Evolutionary conservation across 1,140 invertebrate species (phyloP).

Genomic region (Anthonomus grandis): DNA sequence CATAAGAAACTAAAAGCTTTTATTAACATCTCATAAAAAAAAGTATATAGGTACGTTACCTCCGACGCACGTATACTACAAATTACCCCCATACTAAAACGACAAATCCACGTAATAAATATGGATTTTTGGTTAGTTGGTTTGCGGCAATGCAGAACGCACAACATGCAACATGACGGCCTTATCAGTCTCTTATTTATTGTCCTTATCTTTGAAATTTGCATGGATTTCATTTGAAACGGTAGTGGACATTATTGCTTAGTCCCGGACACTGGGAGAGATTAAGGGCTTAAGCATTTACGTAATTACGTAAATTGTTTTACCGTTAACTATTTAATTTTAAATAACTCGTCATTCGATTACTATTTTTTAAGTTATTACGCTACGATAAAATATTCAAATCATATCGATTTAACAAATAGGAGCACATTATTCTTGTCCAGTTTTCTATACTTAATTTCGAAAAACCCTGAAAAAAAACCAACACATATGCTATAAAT

Average conservation of each 20-base stretch:
- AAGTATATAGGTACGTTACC: no score
- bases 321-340: no score
- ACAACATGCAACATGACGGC: conserved; percentile 17
- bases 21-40: no score
- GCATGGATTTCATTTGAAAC: conserved; percentile 14
- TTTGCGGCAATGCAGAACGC: conserved; percentile 15
- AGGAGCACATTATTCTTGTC: no score
- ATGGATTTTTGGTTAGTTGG: conserved; percentile 15
- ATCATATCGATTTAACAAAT: no score
- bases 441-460: no score
- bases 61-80: not conserved
- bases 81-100: conserved; percentile 6
- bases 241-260: not conserved
- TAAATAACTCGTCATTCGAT: no score
- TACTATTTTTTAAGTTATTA: no score
- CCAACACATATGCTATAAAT: conserved; percentile 11
- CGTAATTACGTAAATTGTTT: not conserved
- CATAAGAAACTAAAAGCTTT: no score
- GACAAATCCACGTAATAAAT: conserved; percentile 12
- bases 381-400: no score
- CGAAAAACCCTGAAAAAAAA: no score
- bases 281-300: not conserved
- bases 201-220: conserved; percentile 21
- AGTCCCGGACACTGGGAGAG: not conserved
- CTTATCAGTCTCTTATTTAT: conserved; percentile 18